Percentiles rank a stretch among this genome's conserved stretches.
Evolutionary conservation across 2,888 invertebrate genomes (phyloP).

Genomic region (Enchytraeus crypticus): DNA sequence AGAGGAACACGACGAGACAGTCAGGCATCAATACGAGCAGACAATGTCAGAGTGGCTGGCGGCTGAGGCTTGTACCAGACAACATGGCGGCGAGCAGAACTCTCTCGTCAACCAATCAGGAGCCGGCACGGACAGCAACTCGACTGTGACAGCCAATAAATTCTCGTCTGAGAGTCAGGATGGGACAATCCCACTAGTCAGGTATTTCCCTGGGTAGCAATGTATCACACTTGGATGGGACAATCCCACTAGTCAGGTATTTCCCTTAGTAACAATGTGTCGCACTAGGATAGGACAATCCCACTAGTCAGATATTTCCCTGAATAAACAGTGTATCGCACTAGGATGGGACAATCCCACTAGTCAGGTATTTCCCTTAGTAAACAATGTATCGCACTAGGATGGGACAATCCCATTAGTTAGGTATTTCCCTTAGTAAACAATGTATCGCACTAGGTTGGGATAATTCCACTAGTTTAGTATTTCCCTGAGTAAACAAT

Average conservation of each 20-base stretch:
- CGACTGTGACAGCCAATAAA: conserved; percentile 75
- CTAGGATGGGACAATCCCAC: conserved; percentile 32
- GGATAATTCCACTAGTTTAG: conserved; percentile 34
- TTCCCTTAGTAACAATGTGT: no score
- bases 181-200: conserved; percentile 34
- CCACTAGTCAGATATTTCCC: conserved; percentile 35
- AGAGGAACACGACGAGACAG: conserved; percentile 33
- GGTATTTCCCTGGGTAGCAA: no score
- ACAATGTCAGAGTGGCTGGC: conserved; percentile 92
- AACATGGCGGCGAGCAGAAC: conserved; percentile 56
- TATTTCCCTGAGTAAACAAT: no score
- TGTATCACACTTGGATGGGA: no score
- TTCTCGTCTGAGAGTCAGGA: conserved; percentile 61
- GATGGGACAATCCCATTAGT: conserved; percentile 36
- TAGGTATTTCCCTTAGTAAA: no score
- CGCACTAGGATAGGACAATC: conserved; percentile 29
- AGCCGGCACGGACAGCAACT: neutral
- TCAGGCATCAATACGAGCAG: conserved; percentile 71
- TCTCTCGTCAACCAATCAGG: neutral
- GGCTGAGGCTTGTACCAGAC: conserved; percentile 76
- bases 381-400: no score
- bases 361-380: conserved; percentile 34
- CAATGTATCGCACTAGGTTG: no score
- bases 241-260: conserved; percentile 33
- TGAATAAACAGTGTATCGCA: no score